Base-by-base conservation (phyloP, 2,888 invertebrate genomes). In the Onchidella celtica region DNA sequence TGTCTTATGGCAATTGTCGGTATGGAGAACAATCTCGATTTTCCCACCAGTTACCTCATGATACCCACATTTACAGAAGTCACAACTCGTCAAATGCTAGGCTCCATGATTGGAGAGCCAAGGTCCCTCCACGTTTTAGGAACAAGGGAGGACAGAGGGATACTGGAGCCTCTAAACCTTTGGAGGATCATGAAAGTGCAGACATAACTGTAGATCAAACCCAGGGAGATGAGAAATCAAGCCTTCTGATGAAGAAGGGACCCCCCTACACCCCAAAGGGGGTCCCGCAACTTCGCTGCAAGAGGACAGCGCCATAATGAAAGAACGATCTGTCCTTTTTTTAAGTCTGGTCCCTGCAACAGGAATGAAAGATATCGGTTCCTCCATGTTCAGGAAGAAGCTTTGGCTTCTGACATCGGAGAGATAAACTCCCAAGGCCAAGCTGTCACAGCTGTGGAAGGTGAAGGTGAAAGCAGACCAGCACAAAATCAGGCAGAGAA, bases 301-400 rank as follows among this genome's bases (percentile, higher is more conserved):
- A 76, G 36, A 24, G 34, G 17, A 40, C 27, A 4, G 14, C 14
- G 21, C 11, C 3, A 1, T 17, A 57, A 66, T 59, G 66, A 47
- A 40, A 40, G 68, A 69, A 74, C 40, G 61, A 32, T 84, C 27
- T 88, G 88, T 47, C 77, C 74, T 3, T 88, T 73, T 79, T 88
- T 84, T 79, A 86, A 82, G 34, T 75, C 82, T 55, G 89, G 89
- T 17, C 81, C 82, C 55, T 91, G 91, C 70, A 72, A 75, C 17
- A 86, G 76, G 76, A 90, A 90, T 21, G 82, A 84, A 57, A 85
- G 82, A 57, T 91, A 90, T 74, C 79, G 74, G 27, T 90, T 87
- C 84, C 74, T 79, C 32, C 91, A 91, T 82, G 61, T 65, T 24
- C n/a, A 24, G n/a, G 70, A 36, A 24, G 27, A 32, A 2, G 57